Evolutionary conservation across 2,113 vertebrate genomes (phyloP), one percentile per base, ranked within the genome.

Genomic region (Serilophus lunatus): DNA sequence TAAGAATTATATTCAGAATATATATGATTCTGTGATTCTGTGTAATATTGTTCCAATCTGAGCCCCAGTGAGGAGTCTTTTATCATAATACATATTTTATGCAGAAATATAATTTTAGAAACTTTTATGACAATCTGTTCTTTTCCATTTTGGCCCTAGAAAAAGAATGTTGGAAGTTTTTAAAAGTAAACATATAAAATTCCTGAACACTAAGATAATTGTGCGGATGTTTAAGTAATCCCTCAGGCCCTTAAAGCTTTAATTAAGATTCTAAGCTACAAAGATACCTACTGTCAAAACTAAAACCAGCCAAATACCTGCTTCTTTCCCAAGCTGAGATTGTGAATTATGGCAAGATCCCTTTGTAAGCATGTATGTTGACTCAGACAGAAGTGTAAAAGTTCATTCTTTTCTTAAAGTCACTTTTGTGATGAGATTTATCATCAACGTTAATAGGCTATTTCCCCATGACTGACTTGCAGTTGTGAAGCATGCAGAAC

Each of bases 141-240:
- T 74, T 89, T 77, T 59, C 36, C 36, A 70, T 69, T 82, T 29
- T 20, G 90, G 88, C 78, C 12, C 50, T 40, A 54, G 33, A 88
- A 75, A 12, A 81, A 35, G 45, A 94, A 90, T 11, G 35, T 87
- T 88, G 18, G n/a, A 45, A 33, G 18, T 7, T 47, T 93, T 90
- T 31, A 86, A 88, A 87, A 91, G 72, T 47, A 90, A 94, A 76
- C 25, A 74, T 38, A n/a, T 4, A 85, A 88, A 87, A 95, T 92
- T 96, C 76, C 79, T 66, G 15, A 95, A 88, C 12, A 29, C 9
- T 76, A 74, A 75, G 44, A 76, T 88, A 95, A 94, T 36, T 87
- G 38, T 36, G 66, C 0, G 6, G 49, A 50, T 44, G 29, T 75
- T 93, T 56, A 59, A 92, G 20, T 18, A 82, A 81, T 49, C 57